Evolutionary conservation across 2,113 vertebrate species (phyloP), one percentile per base, ranked within the genome.

Genomic region (Otus sunia): DNA sequence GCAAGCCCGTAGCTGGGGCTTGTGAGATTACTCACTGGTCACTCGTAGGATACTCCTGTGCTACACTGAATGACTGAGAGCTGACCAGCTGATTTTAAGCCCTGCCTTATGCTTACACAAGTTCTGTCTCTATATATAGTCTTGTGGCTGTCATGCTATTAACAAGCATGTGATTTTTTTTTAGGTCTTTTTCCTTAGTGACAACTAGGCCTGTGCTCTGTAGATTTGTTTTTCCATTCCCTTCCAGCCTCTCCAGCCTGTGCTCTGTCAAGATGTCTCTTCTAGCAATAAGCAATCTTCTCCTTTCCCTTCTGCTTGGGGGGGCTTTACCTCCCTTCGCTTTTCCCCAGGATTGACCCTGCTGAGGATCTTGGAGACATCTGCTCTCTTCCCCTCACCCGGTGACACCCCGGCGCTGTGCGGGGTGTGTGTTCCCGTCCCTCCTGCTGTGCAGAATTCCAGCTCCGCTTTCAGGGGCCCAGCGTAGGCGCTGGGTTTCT

Each of bases 401-500:
- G 52, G 29, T 52, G 62, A 36, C 29, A 26, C 19, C 39, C 66
- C 32, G 41, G 9, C 37, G n/a, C 6, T 6, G 27, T 20, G 15
- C 3, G 3, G 30, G 32, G 9, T 55, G 22, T 39, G 50, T 30
- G 7, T 52, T 73, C n/a, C 75, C 9, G 1, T 59, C 58, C 1
- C 0, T 62, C 50, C n/a, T 58, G 26, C 59, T 69, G 53, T 17
- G 47, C 64, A 17, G 2, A 67, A 19, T 37, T 30, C 66, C 49
- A 72, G 34, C 49, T 60, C 14, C 84, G 71, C 63, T n/a, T 36
- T 34, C 16, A 50, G 2, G 1, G 23, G 16, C 34, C 69, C 20
- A 18, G 2, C 1, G 1, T 12, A 7, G 0, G 1, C 43, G 29
- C 74, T 67, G 79, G 66, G 20, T 63, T 62, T 37, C 73, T 60